These are phyloP conservation scores for Saxicola maurus DNA, from an alignment of 2,797 vertebrate genomes.

Conservation along the genomic window DNA sequence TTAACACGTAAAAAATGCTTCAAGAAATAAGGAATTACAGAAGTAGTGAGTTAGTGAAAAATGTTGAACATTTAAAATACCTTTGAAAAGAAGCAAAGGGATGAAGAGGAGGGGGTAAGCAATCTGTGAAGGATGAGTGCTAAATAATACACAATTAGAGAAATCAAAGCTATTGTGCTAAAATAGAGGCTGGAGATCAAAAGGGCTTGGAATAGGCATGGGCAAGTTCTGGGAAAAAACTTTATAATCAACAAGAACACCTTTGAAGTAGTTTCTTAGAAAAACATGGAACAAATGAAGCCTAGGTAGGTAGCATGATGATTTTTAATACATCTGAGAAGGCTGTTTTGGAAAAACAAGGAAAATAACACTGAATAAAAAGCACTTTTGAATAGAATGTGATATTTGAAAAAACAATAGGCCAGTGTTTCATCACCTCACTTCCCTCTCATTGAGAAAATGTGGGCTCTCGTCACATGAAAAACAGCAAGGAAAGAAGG, in stretches of 20 bases:
- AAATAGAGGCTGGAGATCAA: background rate
- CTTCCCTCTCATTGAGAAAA: background rate
- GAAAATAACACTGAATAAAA: background rate
- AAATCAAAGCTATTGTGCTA: background rate
- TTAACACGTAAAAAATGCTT: background rate
- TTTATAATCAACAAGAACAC: background rate
- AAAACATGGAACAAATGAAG: background rate
- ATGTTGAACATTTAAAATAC: background rate
- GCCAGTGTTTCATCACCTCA: background rate
- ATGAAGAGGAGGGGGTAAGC: background rate
- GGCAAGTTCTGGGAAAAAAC: background rate
- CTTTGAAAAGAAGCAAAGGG: background rate
- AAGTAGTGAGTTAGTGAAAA: background rate
- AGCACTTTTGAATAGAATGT: background rate
- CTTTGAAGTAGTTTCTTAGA: background rate
- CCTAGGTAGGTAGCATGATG: background rate
- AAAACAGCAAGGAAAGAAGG: background rate
- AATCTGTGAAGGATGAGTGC: background rate
- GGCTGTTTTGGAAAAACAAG: background rate
- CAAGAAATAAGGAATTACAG: background rate
- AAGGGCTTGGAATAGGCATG: background rate
- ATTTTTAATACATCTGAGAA: background rate
- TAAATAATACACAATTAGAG: background rate
- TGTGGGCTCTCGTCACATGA: fast-evolving
- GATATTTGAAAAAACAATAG: background rate